Evolutionary conservation across 2,113 vertebrate species (phyloP).

Genomic region (Takifugu bimaculatus): DNA sequence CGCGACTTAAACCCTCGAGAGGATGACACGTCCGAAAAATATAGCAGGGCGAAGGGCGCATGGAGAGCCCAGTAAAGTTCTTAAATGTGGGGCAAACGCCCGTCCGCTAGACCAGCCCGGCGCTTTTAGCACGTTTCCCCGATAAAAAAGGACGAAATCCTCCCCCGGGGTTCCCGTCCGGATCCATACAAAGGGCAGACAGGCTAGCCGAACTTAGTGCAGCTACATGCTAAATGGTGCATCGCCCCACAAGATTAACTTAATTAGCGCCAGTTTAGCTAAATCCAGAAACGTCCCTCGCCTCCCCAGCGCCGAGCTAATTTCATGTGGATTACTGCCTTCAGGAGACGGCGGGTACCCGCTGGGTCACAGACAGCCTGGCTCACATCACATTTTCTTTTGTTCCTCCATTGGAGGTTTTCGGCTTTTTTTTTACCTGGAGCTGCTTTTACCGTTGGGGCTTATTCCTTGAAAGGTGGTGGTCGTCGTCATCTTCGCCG

Average conservation of each 20-base stretch:
- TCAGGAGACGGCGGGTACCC: slow-evolving; percentile 29
- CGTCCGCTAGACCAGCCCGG: too few species aligned
- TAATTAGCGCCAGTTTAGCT: slow-evolving; percentile 63
- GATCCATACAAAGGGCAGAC: not conserved
- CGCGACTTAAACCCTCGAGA: too few species aligned
- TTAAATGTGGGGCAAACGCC: too few species aligned
- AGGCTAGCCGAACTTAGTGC: slow-evolving; percentile 31
- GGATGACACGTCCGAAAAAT: too few species aligned
- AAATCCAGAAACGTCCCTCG: slow-evolving; percentile 45
- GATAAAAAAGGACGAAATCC: too few species aligned
- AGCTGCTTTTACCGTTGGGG: slow-evolving; percentile 89
- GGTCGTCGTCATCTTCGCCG: slow-evolving; percentile 87
- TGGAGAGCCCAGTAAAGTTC: too few species aligned
- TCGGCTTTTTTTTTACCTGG: slow-evolving; percentile 79
- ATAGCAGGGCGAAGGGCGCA: too few species aligned
- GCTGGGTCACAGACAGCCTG: slow-evolving; percentile 24
- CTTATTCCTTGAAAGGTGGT: slow-evolving; percentile 91
- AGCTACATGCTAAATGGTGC: slow-evolving; percentile 24
- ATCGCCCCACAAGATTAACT: slow-evolving; percentile 58
- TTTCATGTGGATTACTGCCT: slow-evolving; percentile 2
- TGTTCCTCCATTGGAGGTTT: slow-evolving; percentile 62
- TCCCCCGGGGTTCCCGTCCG: too few species aligned
- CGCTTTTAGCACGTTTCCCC: too few species aligned
- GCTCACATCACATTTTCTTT: slow-evolving; percentile 71
- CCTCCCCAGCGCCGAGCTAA: slow-evolving; percentile 17